Base-by-base conservation (phyloP, 2,888 invertebrate genomes). In the Ophioninae sp. region DNA sequence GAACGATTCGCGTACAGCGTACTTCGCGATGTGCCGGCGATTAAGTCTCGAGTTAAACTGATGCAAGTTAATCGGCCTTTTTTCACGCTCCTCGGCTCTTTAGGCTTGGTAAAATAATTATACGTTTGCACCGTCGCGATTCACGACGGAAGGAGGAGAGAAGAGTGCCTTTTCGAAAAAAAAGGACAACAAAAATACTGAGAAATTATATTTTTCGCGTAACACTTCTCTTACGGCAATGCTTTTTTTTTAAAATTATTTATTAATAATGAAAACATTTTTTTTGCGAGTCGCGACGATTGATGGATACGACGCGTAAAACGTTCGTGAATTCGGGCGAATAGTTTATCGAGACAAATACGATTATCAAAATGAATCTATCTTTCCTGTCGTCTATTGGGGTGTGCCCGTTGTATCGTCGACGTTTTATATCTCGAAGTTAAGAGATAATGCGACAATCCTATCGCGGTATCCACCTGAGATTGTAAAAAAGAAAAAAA, bases 31-130 rank as follows among this genome's bases (percentile, higher is more conserved):
- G 73, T 74, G 10, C 70, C 41, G 23, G 10, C n/a, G 23, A 56
- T 65, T 64, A 70, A 75, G 65, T 79, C 44, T 69, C 57, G 50
- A 37, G 65, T 65, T 13, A 20, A 61, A 79, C 65, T 65, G 65
- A 69, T 73, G 61, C 64, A 50, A 41, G 50, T 44, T 13, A 39
- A 44, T 62, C 20, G 44, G 2, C 21, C 62, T 20, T 61, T 62
- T 50, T 13, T n/a, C 50, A 7, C n/a, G 21, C 74, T 23, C 59
- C 41, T 37, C 41, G 39, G 10, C 39, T 13, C 57, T 56, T 62
- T 21, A 56, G 65, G 39, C 20, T 50, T n/a, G n/a, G n/a, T 6
- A 61, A 13, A 50, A 75, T 75, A 70, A 70, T 65, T 44, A 23
- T 44, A 30, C n/a, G 44, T 39, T 78, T 57, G 73, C 57, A 64